Evolutionary conservation across 1,140 invertebrate species (phyloP).

Genomic region (Metopolophium dirhodum): DNA sequence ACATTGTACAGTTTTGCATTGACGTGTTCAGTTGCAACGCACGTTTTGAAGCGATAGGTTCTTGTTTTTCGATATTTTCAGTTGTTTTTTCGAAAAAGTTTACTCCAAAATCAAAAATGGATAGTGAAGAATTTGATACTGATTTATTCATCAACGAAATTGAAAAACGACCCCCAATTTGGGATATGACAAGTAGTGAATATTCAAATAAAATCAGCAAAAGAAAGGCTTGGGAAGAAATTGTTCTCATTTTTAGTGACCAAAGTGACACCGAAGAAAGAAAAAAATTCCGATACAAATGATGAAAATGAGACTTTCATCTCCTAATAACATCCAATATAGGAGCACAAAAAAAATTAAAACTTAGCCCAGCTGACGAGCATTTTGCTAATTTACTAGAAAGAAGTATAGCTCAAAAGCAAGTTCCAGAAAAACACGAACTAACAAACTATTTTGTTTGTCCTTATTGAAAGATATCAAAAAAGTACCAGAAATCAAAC

Average conservation of each 20-base stretch:
- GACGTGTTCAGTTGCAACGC: slow-evolving; percentile 26
- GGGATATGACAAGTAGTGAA: neutral
- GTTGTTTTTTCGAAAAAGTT: neutral
- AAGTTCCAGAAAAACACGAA: too few relatives aligned
- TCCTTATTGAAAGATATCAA: too few relatives aligned
- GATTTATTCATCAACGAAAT: neutral
- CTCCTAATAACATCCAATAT: too few relatives aligned
- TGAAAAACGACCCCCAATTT: neutral
- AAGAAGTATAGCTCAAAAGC: too few relatives aligned
- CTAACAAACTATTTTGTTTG: too few relatives aligned
- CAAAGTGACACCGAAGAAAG: neutral
- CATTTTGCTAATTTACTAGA: too few relatives aligned
- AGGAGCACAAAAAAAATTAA: too few relatives aligned
- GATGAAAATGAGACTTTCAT: too few relatives aligned
- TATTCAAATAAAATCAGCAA: neutral
- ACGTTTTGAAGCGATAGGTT: neutral
- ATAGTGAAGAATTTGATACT: too few relatives aligned
- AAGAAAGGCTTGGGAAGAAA: neutral
- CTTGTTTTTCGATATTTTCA: slow-evolving; percentile 7
- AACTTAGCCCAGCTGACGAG: too few relatives aligned
- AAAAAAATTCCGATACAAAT: too few relatives aligned
- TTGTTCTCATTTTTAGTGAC: neutral
- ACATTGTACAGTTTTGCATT: slow-evolving; percentile 18
- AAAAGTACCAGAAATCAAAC: too few relatives aligned
- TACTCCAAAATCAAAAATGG: neutral